Percentiles rank a stretch among this genome's conserved stretches.
These are phyloP conservation scores for Sweltsa coloradensis DNA, from an alignment of 1,140 invertebrate genomes.

Conservation along the genomic window DNA sequence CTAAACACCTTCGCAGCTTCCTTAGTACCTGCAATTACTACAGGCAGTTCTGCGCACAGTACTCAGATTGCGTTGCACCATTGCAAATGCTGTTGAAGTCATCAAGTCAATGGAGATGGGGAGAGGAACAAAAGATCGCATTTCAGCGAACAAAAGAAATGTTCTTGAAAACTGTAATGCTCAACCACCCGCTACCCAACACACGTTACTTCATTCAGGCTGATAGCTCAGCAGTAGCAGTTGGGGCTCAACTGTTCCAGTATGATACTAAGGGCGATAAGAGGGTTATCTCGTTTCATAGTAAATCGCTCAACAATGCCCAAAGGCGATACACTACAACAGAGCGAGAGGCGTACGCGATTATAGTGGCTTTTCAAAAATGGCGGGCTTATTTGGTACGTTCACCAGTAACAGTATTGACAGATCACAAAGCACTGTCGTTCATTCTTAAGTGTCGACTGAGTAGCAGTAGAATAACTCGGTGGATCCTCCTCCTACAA, in stretches of 20 bases:
- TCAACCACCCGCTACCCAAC: slow-evolving; percentile 18
- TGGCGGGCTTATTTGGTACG: slow-evolving; percentile 25
- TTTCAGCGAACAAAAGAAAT: slow-evolving; percentile 16
- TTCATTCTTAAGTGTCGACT: too few species aligned
- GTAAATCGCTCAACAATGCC: slow-evolving; percentile 13
- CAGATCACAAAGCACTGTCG: slow-evolving; percentile 33
- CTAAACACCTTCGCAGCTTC: slow-evolving; percentile 24
- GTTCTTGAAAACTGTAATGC: slow-evolving; percentile 17
- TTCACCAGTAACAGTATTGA: slow-evolving; percentile 27
- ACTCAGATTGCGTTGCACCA: slow-evolving; percentile 15
- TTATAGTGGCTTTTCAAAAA: slow-evolving; percentile 29
- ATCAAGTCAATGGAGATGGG: slow-evolving; percentile 11
- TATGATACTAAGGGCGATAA: slow-evolving; percentile 9
- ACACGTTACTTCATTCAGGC: slow-evolving; percentile 22
- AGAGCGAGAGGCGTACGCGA: slow-evolving; percentile 30
- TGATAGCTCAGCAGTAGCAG: slow-evolving; percentile 19
- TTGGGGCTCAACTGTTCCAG: slow-evolving; percentile 22
- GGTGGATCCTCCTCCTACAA: slow-evolving; percentile 30
- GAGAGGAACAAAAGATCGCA: slow-evolving; percentile 13
- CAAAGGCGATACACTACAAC: slow-evolving; percentile 26
- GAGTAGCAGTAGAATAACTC: slow-evolving; percentile 28
- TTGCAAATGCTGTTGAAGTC: slow-evolving; percentile 23
- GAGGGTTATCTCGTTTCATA: slow-evolving; percentile 17
- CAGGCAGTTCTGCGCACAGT: slow-evolving; percentile 21
- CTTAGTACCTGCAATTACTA: slow-evolving; percentile 27